Conservation (phyloP, 2,797 vertebrate genomes). For the Sphenodon punctatus region DNA sequence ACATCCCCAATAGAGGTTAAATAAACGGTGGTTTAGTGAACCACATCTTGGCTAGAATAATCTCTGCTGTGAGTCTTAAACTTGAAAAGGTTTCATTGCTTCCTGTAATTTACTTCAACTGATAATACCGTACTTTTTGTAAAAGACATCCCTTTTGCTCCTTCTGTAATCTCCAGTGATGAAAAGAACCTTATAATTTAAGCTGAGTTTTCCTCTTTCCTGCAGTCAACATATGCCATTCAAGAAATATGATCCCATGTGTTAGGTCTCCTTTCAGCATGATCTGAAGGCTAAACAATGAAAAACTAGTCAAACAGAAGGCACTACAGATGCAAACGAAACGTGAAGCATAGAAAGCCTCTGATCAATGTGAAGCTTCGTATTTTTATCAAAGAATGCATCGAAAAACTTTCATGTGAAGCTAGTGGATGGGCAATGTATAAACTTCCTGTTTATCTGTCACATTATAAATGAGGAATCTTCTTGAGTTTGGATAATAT, state of each 20-base stretch:
- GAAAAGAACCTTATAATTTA: slow-evolving; percentile 40
- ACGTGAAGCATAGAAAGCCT: slow-evolving; percentile 34
- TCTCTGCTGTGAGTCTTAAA: background rate
- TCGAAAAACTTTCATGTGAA: slow-evolving; percentile 38
- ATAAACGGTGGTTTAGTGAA: rapidly evolving
- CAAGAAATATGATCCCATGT: slow-evolving; percentile 36
- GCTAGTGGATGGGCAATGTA: slow-evolving; percentile 18
- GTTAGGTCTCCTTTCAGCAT: slow-evolving; percentile 45
- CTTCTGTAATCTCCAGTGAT: background rate
- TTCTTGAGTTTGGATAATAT: slow-evolving; percentile 35
- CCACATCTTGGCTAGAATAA: background rate
- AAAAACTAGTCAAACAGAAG: slow-evolving; percentile 50
- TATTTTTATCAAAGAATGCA: background rate
- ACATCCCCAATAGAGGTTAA: too few species aligned
- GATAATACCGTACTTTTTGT: background rate
- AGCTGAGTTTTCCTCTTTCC: slow-evolving; percentile 37
- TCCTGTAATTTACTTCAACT: background rate
- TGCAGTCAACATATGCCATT: slow-evolving; percentile 50
- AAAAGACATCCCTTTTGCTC: slow-evolving; percentile 13
- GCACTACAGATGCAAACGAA: slow-evolving; percentile 34
- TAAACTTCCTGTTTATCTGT: background rate
- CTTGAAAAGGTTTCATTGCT: background rate
- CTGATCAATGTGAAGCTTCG: slow-evolving; percentile 46
- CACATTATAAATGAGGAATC: slow-evolving; percentile 33
- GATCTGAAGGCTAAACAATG: slow-evolving; percentile 51